Percentiles rank a stretch among this genome's conserved stretches.
Evolutionary conservation across 2,113 vertebrate species (phyloP).

Genomic region (Scomber colias): DNA sequence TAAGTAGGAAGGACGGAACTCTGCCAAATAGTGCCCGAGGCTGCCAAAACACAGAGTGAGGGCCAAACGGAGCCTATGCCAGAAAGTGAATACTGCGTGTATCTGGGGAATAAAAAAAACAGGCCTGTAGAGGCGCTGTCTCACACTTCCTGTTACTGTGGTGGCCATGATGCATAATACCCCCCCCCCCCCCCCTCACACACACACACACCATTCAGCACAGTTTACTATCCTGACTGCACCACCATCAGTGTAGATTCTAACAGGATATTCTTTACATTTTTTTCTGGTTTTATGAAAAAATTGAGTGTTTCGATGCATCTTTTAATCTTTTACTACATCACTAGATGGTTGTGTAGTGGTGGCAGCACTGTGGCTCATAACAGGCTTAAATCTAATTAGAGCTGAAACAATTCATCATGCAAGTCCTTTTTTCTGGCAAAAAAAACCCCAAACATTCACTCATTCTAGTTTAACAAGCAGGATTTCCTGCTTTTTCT

Average conservation of each 20-base stretch:
- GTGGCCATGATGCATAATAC: background rate
- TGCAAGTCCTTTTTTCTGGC: no score
- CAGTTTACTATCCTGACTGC: background rate
- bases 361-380: no score
- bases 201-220: no score
- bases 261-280: background rate
- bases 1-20: constrained; percentile 34
- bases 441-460: no score
- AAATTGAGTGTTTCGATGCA: no score
- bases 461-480: no score
- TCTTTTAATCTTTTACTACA: no score
- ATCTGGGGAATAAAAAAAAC: background rate
- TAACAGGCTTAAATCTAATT: no score
- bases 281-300: no score
- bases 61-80: constrained; percentile 26
- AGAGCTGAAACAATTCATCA: no score
- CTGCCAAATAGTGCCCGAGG: constrained; percentile 57
- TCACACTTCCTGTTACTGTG: background rate
- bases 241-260: background rate
- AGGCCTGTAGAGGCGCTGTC: constrained; percentile 16
- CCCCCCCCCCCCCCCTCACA: background rate
- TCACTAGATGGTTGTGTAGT: no score
- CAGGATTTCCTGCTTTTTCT: no score
- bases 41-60: constrained; percentile 35
- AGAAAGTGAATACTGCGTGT: constrained; percentile 19